phyloP scores from a whole-genome alignment of 2,797 vertebrate species.

The Cyprinella venusta region DNA sequence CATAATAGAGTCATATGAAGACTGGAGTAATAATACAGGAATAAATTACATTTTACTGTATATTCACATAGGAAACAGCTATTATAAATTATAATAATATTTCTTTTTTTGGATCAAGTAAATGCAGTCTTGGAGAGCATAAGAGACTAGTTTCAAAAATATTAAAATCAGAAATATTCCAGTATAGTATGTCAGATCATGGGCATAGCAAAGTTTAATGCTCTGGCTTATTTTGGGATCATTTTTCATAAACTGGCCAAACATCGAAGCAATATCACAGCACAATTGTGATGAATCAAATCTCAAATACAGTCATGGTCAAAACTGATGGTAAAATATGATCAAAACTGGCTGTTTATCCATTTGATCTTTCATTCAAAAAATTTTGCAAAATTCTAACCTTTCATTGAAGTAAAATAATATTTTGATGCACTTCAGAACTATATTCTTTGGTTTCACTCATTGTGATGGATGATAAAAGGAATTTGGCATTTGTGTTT shows the following conservation, averaged over 20 bases:
- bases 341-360: too few relatives aligned
- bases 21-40: neutral
- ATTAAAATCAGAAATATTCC: neutral
- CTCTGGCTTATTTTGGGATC: neutral
- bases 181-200: neutral
- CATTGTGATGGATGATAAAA: too few relatives aligned
- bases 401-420: too few relatives aligned
- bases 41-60: accelerated
- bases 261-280: neutral
- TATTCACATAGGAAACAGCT: neutral
- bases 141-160: neutral
- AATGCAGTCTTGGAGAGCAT: neutral
- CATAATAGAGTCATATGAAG: too few relatives aligned
- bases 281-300: neutral
- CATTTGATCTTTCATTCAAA: too few relatives aligned
- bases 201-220: neutral
- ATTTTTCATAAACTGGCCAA: neutral
- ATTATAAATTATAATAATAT: neutral
- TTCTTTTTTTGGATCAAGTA: neutral
- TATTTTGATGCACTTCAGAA: too few relatives aligned
- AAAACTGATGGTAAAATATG: too few relatives aligned
- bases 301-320: neutral
- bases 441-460: too few relatives aligned
- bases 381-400: too few relatives aligned
- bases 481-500: too few relatives aligned